A percentile compares a stretch with the other conserved stretches of the same genome.
phyloP scores from a whole-genome alignment of 2,888 invertebrate genomes.

The Andrena hattorfiana region DNA sequence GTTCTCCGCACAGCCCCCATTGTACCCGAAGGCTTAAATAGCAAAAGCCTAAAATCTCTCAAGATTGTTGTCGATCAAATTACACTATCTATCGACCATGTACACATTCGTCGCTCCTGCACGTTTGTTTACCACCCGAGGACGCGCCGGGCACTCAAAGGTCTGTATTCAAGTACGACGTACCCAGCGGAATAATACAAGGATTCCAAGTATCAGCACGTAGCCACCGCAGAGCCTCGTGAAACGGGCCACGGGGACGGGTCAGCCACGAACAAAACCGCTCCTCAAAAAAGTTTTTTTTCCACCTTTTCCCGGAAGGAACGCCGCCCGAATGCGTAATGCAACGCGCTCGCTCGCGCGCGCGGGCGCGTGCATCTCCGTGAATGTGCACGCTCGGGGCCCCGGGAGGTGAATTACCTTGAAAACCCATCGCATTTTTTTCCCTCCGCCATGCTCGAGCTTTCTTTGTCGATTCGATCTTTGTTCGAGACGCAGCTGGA shows the following conservation, averaged over 20 bases:
- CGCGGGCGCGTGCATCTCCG: conserved; percentile 42
- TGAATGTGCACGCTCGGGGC: conserved; percentile 41
- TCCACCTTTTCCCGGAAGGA: conserved; percentile 64
- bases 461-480: conserved; percentile 27
- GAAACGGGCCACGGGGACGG: conserved; percentile 66
- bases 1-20: too few species aligned
- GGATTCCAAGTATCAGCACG: conserved; percentile 59
- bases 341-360: conserved; percentile 28
- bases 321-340: conserved; percentile 67
- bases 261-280: conserved; percentile 60
- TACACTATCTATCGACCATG: not conserved
- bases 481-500: conserved; percentile 30
- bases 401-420: conserved; percentile 63
- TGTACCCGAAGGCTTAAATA: too few species aligned
- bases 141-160: not conserved
- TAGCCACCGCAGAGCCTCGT: conserved; percentile 38
- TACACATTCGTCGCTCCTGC: not conserved
- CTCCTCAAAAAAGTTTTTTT: conserved; percentile 49
- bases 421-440: conserved; percentile 26
- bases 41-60: too few species aligned
- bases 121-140: conserved; percentile 18
- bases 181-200: conserved; percentile 39
- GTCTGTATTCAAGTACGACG: conserved; percentile 35
- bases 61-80: not conserved
- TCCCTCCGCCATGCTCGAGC: conserved; percentile 5